Percentiles rank a stretch among this genome's conserved stretches.
phyloP scores from a whole-genome alignment of 2,113 vertebrate genomes.

The Saguinus midas region DNA sequence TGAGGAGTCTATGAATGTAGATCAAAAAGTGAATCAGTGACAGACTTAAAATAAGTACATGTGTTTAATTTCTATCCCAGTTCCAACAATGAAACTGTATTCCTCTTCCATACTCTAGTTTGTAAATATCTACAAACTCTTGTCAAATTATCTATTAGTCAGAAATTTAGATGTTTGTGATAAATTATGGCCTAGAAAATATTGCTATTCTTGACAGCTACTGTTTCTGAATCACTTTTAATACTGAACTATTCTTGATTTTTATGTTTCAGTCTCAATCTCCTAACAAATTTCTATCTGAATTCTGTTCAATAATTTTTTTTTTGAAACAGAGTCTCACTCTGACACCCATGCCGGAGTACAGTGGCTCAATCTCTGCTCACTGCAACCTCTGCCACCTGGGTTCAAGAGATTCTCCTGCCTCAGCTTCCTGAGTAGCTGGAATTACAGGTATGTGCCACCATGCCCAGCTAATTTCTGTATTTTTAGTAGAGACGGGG shows the following conservation, averaged over 20 bases:
- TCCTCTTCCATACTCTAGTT: background rate
- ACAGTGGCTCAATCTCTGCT: too few relatives aligned
- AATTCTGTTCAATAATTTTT: background rate
- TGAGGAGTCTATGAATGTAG: background rate
- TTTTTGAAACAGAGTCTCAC: too few relatives aligned
- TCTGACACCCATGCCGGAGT: too few relatives aligned
- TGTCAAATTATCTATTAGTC: slow-evolving; percentile 23
- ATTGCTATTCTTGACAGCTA: slow-evolving; percentile 6
- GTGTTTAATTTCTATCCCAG: slow-evolving; percentile 15
- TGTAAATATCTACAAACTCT: slow-evolving; percentile 30
- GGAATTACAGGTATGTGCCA: too few relatives aligned
- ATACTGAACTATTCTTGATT: background rate
- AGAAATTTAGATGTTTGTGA: background rate
- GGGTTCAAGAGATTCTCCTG: too few relatives aligned
- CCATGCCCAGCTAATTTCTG: too few relatives aligned
- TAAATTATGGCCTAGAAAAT: slow-evolving; percentile 19
- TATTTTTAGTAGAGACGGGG: too few relatives aligned
- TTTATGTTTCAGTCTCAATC: slow-evolving; percentile 9
- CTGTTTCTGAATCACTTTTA: slow-evolving; percentile 32
- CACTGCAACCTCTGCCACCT: too few relatives aligned
- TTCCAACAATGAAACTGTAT: background rate
- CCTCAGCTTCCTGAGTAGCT: too few relatives aligned
- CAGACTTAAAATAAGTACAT: background rate
- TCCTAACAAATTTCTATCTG: background rate
- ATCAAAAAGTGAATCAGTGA: slow-evolving; percentile 38